Percentiles rank a stretch among this genome's conserved stretches.
Evolutionary conservation across 2,113 vertebrate species (phyloP).

Genomic region (Barnardius zonarius): DNA sequence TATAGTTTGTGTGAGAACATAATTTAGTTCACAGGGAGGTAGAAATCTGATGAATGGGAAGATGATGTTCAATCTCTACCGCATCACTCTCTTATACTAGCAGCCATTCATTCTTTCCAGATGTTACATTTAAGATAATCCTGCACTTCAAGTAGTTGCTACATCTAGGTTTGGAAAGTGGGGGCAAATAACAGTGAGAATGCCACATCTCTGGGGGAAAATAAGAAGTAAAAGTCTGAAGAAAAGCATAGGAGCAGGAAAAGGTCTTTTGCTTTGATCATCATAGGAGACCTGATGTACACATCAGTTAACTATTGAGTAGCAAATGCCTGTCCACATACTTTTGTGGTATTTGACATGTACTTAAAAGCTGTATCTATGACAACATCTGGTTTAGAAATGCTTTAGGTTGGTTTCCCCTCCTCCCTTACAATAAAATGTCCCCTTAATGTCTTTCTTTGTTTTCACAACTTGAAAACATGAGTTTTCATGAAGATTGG

Average conservation of each 20-base stretch:
- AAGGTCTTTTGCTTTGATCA: neutral
- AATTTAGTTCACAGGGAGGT: neutral
- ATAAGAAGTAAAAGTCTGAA: neutral
- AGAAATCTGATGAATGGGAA: neutral
- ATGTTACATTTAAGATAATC: neutral
- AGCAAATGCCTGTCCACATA: neutral
- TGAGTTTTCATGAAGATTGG: neutral
- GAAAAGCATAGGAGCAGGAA: neutral
- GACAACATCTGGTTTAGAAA: neutral
- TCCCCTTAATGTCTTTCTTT: neutral
- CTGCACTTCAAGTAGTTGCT: neutral
- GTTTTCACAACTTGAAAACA: neutral
- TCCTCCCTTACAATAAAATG: slow-evolving; percentile 11
- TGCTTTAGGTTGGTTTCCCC: neutral
- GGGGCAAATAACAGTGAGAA: neutral
- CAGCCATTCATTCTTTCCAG: neutral
- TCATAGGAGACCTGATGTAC: neutral
- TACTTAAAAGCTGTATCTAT: slow-evolving; percentile 16
- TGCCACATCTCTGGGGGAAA: neutral
- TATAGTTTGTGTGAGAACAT: neutral
- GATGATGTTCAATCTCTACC: neutral
- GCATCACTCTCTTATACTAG: neutral
- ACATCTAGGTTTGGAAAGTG: neutral
- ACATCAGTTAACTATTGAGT: neutral
- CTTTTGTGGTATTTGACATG: neutral